phyloP scores from a whole-genome alignment of 2,888 invertebrate genomes.

The Epistrophe eligans region DNA sequence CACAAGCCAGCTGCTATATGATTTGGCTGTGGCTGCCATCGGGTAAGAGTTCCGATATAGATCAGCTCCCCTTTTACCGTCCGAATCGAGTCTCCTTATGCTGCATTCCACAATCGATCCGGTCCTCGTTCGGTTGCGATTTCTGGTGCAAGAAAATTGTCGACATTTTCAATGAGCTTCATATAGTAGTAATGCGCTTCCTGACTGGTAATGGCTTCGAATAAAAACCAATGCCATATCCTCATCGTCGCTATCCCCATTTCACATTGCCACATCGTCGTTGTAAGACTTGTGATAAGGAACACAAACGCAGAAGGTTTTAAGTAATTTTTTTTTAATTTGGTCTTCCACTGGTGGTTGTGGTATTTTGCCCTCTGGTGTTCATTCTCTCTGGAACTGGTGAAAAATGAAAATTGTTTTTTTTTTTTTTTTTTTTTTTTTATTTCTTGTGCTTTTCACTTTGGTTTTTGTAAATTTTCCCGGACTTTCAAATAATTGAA shows the following conservation, averaged over 20 bases:
- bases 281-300: constrained; percentile 51
- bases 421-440: neutral
- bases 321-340: neutral
- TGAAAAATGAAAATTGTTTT: constrained; percentile 49
- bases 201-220: constrained; percentile 21
- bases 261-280: neutral
- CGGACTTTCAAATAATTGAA: constrained; percentile 46
- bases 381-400: constrained; percentile 10
- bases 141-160: constrained; percentile 28
- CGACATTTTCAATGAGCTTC: constrained; percentile 48
- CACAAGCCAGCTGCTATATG: constrained; percentile 52
- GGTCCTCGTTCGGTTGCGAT: neutral
- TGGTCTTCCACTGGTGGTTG: constrained; percentile 4
- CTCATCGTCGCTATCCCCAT: neutral
- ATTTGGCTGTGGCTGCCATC: neutral
- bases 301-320: constrained; percentile 35
- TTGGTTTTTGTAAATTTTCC: constrained; percentile 5
- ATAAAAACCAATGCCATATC: constrained; percentile 13
- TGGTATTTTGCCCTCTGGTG: constrained; percentile 17
- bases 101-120: neutral
- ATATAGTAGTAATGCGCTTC: constrained; percentile 11
- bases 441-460: neutral
- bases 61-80: neutral
- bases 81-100: neutral
- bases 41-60: neutral